Base-by-base conservation (phyloP, 1,140 invertebrate genomes). In the Achroia grisella region DNA sequence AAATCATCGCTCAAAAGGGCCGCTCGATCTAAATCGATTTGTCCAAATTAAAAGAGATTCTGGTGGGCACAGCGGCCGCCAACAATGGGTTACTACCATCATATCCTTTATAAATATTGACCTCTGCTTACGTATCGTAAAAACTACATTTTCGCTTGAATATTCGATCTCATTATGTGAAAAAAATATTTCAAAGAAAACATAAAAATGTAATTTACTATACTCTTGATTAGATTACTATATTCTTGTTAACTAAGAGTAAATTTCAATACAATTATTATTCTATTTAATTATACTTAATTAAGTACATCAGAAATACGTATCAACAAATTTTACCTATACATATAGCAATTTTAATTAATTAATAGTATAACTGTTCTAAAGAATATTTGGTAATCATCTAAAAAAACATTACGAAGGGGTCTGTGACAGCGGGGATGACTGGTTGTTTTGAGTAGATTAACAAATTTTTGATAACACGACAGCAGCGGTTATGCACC, bases 1-100 rank as follows among this genome's bases (percentile, higher is more conserved):
- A 83, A 80, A 80, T 83, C 75, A 83, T 72, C 61, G 52, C 45
- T 68, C 71, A 78, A 83, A 83, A 76, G 74, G 62, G 62, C 76
- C 76, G 76, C 68, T 41, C 66, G 71, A 59, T 78, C 73, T 71
- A 70, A 77, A 79, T 75, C 76, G 74, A 80, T 75, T 71, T 77
- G 70, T 80, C 61, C 71, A 73, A 83, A 83, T 80, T 83, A 79
- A 66, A 55, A 66, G 44, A 23, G 17, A 23, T 23, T 23, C 17
- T 29, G 44, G 43, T 32, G 48, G 17, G 44, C 48, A 48, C 52
- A 46, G 39, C 42, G 43, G 42, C 51, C 49, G 47, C 35, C 42
- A 41, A 37, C 42, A 35, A 34, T 42, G 44, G 52, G 44, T 44
- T 51, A 17, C 13, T 10, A 30, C 10, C 14, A 33, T 37, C 28